Evolutionary conservation across 2,113 vertebrate species (phyloP), one percentile per base, ranked within the genome.

Genomic region (Sterrhoptilus dennistouni): DNA sequence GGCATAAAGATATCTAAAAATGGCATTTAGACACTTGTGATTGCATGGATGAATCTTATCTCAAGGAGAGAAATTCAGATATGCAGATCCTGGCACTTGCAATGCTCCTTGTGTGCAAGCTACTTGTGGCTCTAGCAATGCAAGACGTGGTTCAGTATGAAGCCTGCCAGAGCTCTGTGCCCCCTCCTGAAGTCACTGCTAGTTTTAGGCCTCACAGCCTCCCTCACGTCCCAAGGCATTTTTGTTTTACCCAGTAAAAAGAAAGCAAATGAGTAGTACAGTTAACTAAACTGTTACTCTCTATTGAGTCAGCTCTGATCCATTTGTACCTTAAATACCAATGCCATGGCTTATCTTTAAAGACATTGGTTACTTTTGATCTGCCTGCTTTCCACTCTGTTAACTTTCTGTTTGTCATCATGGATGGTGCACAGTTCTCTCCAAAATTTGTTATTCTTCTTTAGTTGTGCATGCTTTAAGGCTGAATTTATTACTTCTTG

Each of bases 101-200:
- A 75, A 1, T 57, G 14, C 22, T 85, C 18, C 31, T 9, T 31
- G 5, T 2, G 2, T 23, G 20, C 3, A 7, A 69, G 21, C 29
- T 80, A 5, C 13, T 17, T 0, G 0, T 63, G 44, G 38, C 31
- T 49, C 19, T 27, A 75, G 21, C 52, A 54, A 27, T 4, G 9
- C 0, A 0, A 65, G 54, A 74, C 0, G 4, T 81, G 36, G 9
- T 21, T 83, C 17, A 27, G 23, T 36, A 24, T 4, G 27, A 88
- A 53, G 8, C 12, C 53, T 69, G 20, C 13, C 25, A 65, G 54
- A 65, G 8, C 22, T 77, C 6, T 29, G 7, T 31, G 7, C 9
- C 33, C 53, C 9, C n/a, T 47, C 27, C 45, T n/a, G 36, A 78
- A 57, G 27, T 12, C 6, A 1, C 13, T 66, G 56, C 21, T 57